Evolutionary conservation across 2,888 invertebrate species (phyloP).

Genomic region (Romanomermis culicivorax): DNA sequence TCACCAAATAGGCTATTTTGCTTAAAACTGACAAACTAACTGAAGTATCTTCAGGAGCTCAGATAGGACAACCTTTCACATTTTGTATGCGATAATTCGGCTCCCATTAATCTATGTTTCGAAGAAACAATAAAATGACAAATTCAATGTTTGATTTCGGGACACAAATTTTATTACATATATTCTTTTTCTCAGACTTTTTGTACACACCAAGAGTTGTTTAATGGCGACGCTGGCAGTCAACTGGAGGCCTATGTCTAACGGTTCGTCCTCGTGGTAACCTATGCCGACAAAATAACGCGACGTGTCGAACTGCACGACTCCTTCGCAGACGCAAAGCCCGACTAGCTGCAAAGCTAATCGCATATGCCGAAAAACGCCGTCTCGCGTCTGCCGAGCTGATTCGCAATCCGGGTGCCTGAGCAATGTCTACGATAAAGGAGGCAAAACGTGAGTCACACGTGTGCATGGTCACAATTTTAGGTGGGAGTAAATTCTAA

Average conservation of each 20-base stretch:
- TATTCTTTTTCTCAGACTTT: too few relatives aligned
- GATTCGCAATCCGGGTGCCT: constrained; percentile 80
- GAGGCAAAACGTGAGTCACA: too few relatives aligned
- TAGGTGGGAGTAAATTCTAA: neutral
- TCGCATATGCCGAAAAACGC: constrained; percentile 79
- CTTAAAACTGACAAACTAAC: too few relatives aligned
- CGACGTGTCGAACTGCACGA: constrained; percentile 35
- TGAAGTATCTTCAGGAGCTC: too few relatives aligned
- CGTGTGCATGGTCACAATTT: too few relatives aligned
- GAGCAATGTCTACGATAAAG: constrained; percentile 53
- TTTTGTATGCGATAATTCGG: too few relatives aligned
- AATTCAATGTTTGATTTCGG: too few relatives aligned
- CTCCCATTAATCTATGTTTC: too few relatives aligned
- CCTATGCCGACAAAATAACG: constrained; percentile 15
- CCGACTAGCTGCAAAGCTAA: constrained; percentile 90
- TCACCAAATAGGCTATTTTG: too few relatives aligned
- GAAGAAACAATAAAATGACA: too few relatives aligned
- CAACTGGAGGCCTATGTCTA: constrained; percentile 32
- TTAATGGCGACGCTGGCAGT: constrained; percentile 55
- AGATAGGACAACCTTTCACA: too few relatives aligned
- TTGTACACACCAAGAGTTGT: constrained; percentile 52
- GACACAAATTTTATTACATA: too few relatives aligned
- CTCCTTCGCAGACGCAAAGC: constrained; percentile 89
- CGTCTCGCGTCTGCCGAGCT: constrained; percentile 81
- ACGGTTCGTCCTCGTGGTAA: constrained; percentile 21